A percentile compares a stretch with the other conserved stretches of the same genome.
Conservation (phyloP, 2,888 invertebrate species). For the Drosophila silvestris region DNA sequence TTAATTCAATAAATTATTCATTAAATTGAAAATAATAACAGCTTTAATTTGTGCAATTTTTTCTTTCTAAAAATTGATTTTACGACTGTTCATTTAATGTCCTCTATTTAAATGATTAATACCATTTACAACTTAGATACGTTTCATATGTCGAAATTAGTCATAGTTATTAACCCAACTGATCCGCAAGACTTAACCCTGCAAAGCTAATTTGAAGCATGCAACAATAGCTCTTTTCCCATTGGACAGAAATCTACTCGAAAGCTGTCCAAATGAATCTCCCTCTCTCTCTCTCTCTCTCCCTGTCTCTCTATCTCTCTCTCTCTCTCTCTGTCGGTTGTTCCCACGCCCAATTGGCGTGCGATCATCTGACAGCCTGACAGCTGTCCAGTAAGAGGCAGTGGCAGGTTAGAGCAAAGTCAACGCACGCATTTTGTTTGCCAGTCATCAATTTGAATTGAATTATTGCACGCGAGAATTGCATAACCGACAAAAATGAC, state of each 20-base stretch:
- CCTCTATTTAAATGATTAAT: not conserved
- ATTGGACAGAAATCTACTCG: not conserved
- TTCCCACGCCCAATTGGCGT: constrained; percentile 30
- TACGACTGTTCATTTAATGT: not conserved
- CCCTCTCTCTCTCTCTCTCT: not conserved
- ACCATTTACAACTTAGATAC: not conserved
- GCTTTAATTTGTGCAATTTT: not conserved
- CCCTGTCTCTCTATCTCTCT: not conserved
- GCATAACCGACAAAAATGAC: constrained; percentile 34
- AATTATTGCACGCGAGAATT: constrained; percentile 33
- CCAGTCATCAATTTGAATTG: constrained; percentile 44
- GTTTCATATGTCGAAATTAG: rapidly evolving
- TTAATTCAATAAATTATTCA: not conserved
- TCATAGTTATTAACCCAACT: not conserved
- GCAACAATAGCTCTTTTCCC: not conserved
- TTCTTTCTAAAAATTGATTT: not conserved
- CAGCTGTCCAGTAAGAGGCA: constrained; percentile 10
- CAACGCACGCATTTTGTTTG: constrained; percentile 43
- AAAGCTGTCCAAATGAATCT: not conserved
- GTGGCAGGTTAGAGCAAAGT: constrained; percentile 26
- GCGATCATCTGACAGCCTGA: constrained; percentile 28
- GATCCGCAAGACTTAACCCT: not conserved
- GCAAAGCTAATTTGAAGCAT: constrained; percentile 7
- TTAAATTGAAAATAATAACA: not conserved
- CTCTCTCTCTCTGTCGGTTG: not conserved